Conservation (phyloP, 2,888 invertebrate genomes). For the Sinodicranocentrus sp. region DNA sequence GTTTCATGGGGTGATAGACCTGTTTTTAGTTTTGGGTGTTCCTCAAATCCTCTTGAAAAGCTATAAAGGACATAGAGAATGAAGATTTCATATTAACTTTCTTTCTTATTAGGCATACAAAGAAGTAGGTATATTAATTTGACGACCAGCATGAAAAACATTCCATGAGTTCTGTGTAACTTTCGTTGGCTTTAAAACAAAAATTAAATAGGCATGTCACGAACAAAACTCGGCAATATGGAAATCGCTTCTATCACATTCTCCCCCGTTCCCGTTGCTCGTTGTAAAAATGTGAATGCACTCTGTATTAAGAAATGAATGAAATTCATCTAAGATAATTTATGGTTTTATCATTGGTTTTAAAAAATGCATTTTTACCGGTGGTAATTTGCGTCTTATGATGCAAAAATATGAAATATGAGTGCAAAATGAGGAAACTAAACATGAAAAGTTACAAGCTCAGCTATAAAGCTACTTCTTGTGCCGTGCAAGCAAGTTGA, state of each 20-base stretch:
- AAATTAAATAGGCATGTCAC: conserved; percentile 22
- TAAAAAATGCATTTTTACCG: too few relatives aligned
- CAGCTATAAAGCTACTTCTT: too few relatives aligned
- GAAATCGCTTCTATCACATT: background rate
- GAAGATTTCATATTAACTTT: too few relatives aligned
- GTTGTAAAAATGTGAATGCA: background rate
- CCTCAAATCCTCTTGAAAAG: background rate
- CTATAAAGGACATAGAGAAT: too few relatives aligned
- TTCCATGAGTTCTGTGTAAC: conserved; percentile 35
- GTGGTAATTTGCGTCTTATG: too few relatives aligned
- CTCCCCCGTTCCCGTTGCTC: background rate
- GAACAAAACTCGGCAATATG: background rate
- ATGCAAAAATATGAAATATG: too few relatives aligned
- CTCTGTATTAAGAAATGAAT: conserved; percentile 27
- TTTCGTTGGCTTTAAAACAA: background rate
- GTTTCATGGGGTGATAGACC: conserved; percentile 15
- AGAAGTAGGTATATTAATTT: background rate
- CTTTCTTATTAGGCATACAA: too few relatives aligned
- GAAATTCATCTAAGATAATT: conserved; percentile 22
- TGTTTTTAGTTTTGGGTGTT: background rate
- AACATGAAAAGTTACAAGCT: background rate
- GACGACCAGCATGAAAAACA: conserved; percentile 16
- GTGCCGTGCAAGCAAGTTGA: background rate
- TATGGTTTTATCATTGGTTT: conserved; percentile 32
- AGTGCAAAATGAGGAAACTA: background rate